Base-by-base conservation (phyloP, 2,113 vertebrate species). In the Siphamia tubifer region DNA sequence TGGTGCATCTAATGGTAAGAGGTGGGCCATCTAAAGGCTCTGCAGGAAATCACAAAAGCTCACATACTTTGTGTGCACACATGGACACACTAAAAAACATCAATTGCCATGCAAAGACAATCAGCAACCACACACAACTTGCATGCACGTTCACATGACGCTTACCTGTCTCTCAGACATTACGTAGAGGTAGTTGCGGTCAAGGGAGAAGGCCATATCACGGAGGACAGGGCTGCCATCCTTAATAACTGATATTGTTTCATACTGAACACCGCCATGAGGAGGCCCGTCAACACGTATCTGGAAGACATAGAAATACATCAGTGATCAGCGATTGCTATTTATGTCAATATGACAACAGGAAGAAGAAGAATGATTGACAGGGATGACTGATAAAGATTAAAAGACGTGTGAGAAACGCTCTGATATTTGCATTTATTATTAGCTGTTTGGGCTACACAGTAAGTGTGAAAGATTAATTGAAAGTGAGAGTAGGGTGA, bases 121-220 rank as follows among this genome's bases (percentile, higher is more conserved):
- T 35, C 11, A 27, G 40, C 1, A 3, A 30, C 17, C 24, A 15
- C 28, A 28, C 23, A 25, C 23, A 12, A 24, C 61, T 40, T 56
- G 1, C 40, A 43, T 43, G 40, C 27, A 19, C 16, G 17, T 5
- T 48, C 43, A 57, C 31, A 23, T 45, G 38, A 15, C 66, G 30
- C 93, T 87, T 87, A 98, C 98, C 95, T 99, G 97, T 76, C 94
- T 94, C 83, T 99, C 96, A 0, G 98, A 95, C 96, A 99, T 97
- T 67, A 97, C 72, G 5, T 99, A 99, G 61, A 99, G 92, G 81
- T 93, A 96, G 90, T 91, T 94, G 64, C 93, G 91, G 72, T 98
- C 94, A 0, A 86, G 83, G 17, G 97, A 98, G 89, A 99, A 99
- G 64, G 95, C 96, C 96, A 99, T 99, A 74, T 99, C 98, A 49